Evolutionary conservation across 2,113 vertebrate species (phyloP), one percentile per base, ranked within the genome.

Genomic region (Pimephales promelas): DNA sequence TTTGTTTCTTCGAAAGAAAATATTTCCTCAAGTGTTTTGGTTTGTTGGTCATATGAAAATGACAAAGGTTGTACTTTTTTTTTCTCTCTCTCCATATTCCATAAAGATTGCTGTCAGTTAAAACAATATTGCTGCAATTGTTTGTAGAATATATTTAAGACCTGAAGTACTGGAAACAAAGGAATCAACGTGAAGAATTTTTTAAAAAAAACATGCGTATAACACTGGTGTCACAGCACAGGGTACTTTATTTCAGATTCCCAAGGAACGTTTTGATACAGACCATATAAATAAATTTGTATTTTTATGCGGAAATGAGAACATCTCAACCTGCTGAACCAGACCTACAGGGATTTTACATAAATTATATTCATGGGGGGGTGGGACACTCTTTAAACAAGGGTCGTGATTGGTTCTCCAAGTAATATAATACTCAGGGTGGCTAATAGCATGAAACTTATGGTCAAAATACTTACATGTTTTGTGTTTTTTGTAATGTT

Each of bases 91-190:
- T 70, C 83, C 85, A 88, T 89, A 87, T 84, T 92, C 88, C 86
- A 88, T 84, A 86, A 79, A 89, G 82, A 89, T 89, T 92, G 88
- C 85, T 87, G 87, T 90, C 84, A 86, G 84, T 85, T 61, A 24
- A 68, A 86, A 72, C 90, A 88, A 90, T 85, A 89, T 89, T 94
- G 94, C 91, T 90, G 94, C 95, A 90, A 92, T 96, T 95, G 94
- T 93, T 96, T 96, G 93, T 95, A 94, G 92, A 92, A 88, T 92
- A 90, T 94, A 94, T 94, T 93, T 93, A 92, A 93, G 91, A 94
- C 92, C 94, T 94, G 93, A 91, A 92, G 90, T 94, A 94, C 94
- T 95, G 94, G 94, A 94, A 94, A 92, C 86, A 92, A 90, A 92
- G 94, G 88, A 90, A 89, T 92, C 93, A 90, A 92, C 85, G 90